A percentile compares a stretch with the other conserved stretches of the same genome.
Evolutionary conservation across 2,888 invertebrate genomes (phyloP).

Genomic region (Melanargia galathea): DNA sequence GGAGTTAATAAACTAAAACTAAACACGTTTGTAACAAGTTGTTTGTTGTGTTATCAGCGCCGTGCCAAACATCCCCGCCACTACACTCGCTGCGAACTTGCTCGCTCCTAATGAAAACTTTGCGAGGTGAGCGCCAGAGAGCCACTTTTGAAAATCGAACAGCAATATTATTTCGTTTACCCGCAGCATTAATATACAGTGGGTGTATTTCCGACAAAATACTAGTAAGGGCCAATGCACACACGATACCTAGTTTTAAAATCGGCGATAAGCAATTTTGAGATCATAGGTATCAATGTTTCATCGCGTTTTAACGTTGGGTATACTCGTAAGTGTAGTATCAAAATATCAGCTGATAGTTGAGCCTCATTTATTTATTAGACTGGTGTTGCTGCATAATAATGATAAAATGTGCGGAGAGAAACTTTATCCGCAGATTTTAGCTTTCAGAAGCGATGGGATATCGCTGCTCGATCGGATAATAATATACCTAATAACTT

Average conservation of each 20-base stretch:
- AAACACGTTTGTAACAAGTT: constrained; percentile 82
- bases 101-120: constrained; percentile 75
- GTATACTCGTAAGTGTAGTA: too few species aligned
- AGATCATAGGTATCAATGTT: not conserved
- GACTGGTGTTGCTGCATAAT: too few species aligned
- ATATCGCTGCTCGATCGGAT: too few species aligned
- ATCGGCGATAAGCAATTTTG: not conserved
- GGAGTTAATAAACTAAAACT: constrained; percentile 79
- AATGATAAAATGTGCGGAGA: too few species aligned
- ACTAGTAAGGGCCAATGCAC: not conserved
- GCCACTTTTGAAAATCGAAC: constrained; percentile 48
- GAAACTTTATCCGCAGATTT: too few species aligned
- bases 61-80: constrained; percentile 75
- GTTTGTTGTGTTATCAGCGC: constrained; percentile 81
- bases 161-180: constrained; percentile 27
- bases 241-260: not conserved
- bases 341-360: too few species aligned
- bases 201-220: not conserved
- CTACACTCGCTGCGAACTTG: constrained; percentile 75
- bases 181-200: not conserved
- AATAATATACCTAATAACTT: too few species aligned
- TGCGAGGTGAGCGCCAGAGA: constrained; percentile 58
- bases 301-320: too few species aligned
- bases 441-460: too few species aligned
- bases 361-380: too few species aligned